Evolutionary conservation across 1,140 invertebrate genomes (phyloP), one percentile per base, ranked within the genome.

Genomic region (Camponotus floridanus): DNA sequence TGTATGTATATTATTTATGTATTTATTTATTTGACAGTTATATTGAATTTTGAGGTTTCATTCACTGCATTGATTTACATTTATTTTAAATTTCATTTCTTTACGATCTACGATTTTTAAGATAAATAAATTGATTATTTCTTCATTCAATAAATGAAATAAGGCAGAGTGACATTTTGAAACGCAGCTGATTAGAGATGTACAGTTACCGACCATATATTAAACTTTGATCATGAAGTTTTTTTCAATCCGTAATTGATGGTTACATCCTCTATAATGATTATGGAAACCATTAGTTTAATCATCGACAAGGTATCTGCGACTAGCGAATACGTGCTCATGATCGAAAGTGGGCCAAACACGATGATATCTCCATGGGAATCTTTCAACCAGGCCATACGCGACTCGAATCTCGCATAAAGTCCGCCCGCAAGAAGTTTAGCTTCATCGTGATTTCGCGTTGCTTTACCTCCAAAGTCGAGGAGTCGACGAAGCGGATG

Each of bases 351-450:
- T 61, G 55, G 79, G 68, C 68, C 39, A 62, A 21, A 13, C 55
- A 26, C 13, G 68, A 83, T 83, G 68, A 15, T 83, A 83, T 83
- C 79, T 83, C 8, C 18, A 48, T 83, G 68, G 55, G 42, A 83
- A 83, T 70, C 57, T 45, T 61, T 42, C 9, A 33, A 31, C 26
- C 18, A 2, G 55, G 51, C 18, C 31, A 59, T 57, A 39, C 31
- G 36, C 18, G 33, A 42, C 78, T 71, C 0, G 39, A 81, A 15
- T 33, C 71, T 78, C 26, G 36, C 21, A 59, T 36, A 45, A 45
- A 45, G 42, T 13, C 42, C 9, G 39, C n/a, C 13, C 26, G 26
- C 18, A 7, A 73, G 48, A 73, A 36, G 48, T 61, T n/a, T 21
- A 21, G 11, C 15, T 13, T 15, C 45, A 21, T 2, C n/a, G 55